Conservation (phyloP, 2,888 invertebrate species). For the Cordilura impudica region DNA sequence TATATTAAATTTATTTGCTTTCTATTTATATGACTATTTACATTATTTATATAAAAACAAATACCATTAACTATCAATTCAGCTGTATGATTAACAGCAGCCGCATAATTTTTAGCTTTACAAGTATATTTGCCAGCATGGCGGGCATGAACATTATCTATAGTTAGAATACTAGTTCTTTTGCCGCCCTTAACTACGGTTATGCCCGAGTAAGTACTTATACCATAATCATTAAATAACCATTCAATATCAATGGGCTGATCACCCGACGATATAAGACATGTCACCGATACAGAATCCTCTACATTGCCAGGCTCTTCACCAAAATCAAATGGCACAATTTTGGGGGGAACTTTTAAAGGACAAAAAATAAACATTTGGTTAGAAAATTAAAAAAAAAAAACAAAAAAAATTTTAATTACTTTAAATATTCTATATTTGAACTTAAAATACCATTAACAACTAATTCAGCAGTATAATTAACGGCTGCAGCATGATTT, state of each 20-base stretch:
- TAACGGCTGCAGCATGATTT: constrained; percentile 84
- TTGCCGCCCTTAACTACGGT: constrained; percentile 78
- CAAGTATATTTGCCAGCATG: constrained; percentile 87
- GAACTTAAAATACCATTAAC: constrained; percentile 81
- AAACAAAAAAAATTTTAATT: constrained; percentile 1
- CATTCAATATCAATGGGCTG: constrained; percentile 86
- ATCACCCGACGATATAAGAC: constrained; percentile 87
- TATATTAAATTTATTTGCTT: no score
- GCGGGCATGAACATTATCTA: constrained; percentile 82
- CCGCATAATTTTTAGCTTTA: constrained; percentile 82
- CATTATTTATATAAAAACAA: constrained; percentile 13
- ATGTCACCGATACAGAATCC: constrained; percentile 84
- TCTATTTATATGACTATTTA: no score
- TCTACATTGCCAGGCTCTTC: constrained; percentile 79
- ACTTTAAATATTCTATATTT: neutral
- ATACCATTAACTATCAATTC: constrained; percentile 84
- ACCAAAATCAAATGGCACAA: constrained; percentile 85
- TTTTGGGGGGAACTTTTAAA: constrained; percentile 85
- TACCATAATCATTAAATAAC: constrained; percentile 80
- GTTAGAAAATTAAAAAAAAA: constrained; percentile 15
- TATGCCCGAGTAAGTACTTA: constrained; percentile 78
- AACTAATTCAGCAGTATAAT: constrained; percentile 83
- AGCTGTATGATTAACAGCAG: constrained; percentile 83
- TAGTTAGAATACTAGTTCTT: constrained; percentile 82
- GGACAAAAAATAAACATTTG: neutral